phyloP scores from a whole-genome alignment of 2,113 vertebrate genomes.

The Neotoma lepida region DNA sequence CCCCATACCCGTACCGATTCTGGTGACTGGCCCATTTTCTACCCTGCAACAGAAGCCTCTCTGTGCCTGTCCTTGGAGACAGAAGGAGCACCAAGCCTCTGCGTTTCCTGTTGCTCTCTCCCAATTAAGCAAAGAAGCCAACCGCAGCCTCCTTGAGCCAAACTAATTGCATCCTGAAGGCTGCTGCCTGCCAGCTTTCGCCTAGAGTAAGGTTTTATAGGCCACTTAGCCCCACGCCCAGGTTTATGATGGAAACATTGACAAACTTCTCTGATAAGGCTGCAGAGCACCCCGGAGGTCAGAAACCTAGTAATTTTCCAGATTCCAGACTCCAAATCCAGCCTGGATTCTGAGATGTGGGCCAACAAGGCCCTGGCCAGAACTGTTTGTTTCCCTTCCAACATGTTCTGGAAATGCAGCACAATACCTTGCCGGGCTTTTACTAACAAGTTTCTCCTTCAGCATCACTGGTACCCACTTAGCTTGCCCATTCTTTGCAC shows the following conservation, averaged over 20 bases:
- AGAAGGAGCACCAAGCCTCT: constrained; percentile 10
- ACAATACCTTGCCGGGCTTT: constrained; percentile 46
- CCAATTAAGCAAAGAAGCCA: constrained; percentile 74
- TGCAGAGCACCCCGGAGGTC: constrained; percentile 70
- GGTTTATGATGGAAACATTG: constrained; percentile 83
- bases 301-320: constrained; percentile 82
- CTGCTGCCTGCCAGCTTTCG: constrained; percentile 73
- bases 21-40: background rate
- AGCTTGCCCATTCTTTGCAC: constrained; percentile 20
- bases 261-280: constrained; percentile 82
- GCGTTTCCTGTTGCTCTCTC: constrained; percentile 47
- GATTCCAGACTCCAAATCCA: constrained; percentile 73
- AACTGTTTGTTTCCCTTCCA: constrained; percentile 39
- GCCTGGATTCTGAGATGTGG: constrained; percentile 18
- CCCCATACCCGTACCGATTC: background rate
- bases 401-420: background rate
- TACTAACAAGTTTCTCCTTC: constrained; percentile 54
- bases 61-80: constrained; percentile 47
- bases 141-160: constrained; percentile 57
- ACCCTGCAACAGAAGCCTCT: constrained; percentile 40
- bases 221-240: constrained; percentile 79
- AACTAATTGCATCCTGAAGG: constrained; percentile 77
- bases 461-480: constrained; percentile 37
- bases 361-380: constrained; percentile 29
- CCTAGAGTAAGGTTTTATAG: constrained; percentile 81